Evolutionary conservation across 2,113 vertebrate species (phyloP), one percentile per base, ranked within the genome.

Genomic region (Anas platyrhynchos): DNA sequence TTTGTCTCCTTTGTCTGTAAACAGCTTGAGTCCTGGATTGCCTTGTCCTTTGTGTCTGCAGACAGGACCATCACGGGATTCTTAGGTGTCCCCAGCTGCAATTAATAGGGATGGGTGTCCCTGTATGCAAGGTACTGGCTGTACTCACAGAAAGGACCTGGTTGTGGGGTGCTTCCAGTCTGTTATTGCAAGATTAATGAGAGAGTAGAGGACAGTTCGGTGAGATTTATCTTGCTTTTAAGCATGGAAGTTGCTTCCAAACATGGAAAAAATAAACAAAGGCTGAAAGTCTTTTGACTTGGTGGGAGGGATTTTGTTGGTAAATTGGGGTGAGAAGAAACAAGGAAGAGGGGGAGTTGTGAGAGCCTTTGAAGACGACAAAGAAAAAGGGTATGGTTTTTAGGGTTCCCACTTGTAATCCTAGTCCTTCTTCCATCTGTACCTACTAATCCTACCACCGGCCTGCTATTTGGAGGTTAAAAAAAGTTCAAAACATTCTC

Each of bases 271-370:
- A 63, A 59, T 23, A 41, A 54, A 79, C 59, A 38, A 48, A 48
- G 27, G 5, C 36, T 88, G 41, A 52, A 85, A 76, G 25, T 25
- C 16, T 21, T 44, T 29, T 46, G 65, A 59, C 31, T 55, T 61
- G 8, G 6, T 86, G 44, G 38, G n/a, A 88, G 44, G 76, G n/a
- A 61, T 78, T 91, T 92, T 94, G 23, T 21, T 68, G 58, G 29
- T 67, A 34, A 61, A 8, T 27, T 84, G 67, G 48, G 5, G 16
- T 52, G 38, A 65, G 32, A 88, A 65, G 55, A 91, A 81, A 34
- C 11, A 58, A 61, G 21, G 15, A 16, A 87, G 22, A 81, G 5
- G 13, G 32, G 78, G 22, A 56, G 6, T 31, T 55, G 7, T n/a
- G 7, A 69, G 23, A 27, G 29, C 7, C n/a, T 83, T 83, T 88